Evolutionary conservation across 2,888 invertebrate species (phyloP).

Genomic region (Chrysolina americana): DNA sequence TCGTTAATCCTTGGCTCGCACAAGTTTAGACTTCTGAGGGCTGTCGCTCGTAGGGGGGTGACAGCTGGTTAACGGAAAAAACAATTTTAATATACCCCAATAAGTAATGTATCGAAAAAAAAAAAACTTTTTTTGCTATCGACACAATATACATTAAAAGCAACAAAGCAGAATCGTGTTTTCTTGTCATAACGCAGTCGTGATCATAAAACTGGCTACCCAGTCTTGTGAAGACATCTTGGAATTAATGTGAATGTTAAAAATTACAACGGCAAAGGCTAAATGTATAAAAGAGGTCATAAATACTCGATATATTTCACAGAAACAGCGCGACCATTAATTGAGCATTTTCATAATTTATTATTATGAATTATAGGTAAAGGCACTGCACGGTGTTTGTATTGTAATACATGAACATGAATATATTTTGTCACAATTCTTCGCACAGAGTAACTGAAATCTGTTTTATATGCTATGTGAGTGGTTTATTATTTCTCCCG

Average conservation of each 20-base stretch:
- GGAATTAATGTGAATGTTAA: constrained; percentile 42
- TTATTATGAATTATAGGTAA: constrained; percentile 51
- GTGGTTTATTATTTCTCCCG: constrained; percentile 39
- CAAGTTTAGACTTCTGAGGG: too few species aligned
- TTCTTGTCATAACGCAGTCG: constrained; percentile 36
- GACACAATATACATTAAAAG: neutral
- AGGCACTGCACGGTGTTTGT: constrained; percentile 41
- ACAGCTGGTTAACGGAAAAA: too few species aligned
- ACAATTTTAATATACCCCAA: too few species aligned
- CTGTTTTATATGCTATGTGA: constrained; percentile 37
- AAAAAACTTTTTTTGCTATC: neutral
- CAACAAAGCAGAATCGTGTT: neutral
- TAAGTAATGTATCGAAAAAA: too few species aligned
- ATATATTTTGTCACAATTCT: constrained; percentile 42
- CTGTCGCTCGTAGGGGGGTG: too few species aligned
- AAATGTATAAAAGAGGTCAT: constrained; percentile 50
- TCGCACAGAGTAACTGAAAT: constrained; percentile 39
- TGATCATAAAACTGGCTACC: constrained; percentile 40
- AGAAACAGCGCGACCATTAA: constrained; percentile 58
- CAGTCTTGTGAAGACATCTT: constrained; percentile 39
- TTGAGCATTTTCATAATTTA: constrained; percentile 57
- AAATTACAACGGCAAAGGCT: constrained; percentile 43
- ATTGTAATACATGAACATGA: constrained; percentile 45
- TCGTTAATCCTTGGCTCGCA: too few species aligned
- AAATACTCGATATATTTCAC: constrained; percentile 59